A percentile compares a stretch with the other conserved stretches of the same genome.
Conservation (phyloP, 1,140 invertebrate genomes). For the Monomorium pharaonis region DNA sequence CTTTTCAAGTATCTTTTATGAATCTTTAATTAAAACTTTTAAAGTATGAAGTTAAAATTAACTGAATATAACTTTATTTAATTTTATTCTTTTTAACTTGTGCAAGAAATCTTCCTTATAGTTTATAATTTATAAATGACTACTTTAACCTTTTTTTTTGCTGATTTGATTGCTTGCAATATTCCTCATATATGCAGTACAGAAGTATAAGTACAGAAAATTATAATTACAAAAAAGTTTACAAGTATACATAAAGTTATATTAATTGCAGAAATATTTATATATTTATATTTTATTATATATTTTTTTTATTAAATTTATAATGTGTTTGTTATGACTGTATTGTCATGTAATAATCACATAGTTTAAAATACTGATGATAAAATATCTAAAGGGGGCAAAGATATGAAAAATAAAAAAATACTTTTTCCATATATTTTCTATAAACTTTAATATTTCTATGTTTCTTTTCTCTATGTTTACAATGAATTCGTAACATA, state of each 20-base stretch:
- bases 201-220: not conserved
- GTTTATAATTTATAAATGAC: not conserved
- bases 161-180: not conserved
- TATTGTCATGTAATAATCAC: too few relatives aligned
- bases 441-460: not conserved
- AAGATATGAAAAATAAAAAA: not conserved
- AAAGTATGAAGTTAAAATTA: not conserved
- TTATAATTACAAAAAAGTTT: not conserved
- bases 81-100: not conserved
- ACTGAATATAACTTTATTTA: not conserved
- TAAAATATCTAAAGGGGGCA: not conserved
- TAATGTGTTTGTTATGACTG: not conserved
- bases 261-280: not conserved
- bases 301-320: not conserved
- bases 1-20: not conserved
- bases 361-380: not conserved
- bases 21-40: not conserved
- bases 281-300: too few relatives aligned
- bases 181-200: not conserved
- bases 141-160: not conserved
- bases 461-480: not conserved
- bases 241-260: not conserved
- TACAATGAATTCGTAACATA: not conserved
- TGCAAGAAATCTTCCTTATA: not conserved
- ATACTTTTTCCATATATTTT: not conserved